A percentile compares a stretch with the other conserved stretches of the same genome.
These are phyloP conservation scores for Agapornis roseicollis DNA, from an alignment of 2,113 vertebrate species.

Conservation along the genomic window DNA sequence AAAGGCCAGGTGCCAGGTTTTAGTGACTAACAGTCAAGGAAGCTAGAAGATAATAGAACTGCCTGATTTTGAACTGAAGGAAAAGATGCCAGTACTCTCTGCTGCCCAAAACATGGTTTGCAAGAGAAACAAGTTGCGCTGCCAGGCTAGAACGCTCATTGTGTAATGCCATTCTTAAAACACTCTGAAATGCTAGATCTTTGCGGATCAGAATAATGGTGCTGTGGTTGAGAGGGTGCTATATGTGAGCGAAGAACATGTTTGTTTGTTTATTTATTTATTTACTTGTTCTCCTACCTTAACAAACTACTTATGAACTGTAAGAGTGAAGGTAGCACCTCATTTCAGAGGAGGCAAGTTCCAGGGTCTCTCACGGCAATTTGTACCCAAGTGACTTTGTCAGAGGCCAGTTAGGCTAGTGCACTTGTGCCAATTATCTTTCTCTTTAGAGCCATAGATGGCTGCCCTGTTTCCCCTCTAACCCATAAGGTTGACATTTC, in stretches of 20 bases:
- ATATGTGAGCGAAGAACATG: neutral
- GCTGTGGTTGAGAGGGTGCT: neutral
- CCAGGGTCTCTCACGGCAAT: neutral
- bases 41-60: neutral
- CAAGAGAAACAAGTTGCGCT: neutral
- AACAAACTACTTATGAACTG: neutral
- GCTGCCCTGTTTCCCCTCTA: neutral
- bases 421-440: neutral
- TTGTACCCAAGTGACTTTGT: neutral
- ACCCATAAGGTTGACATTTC: neutral
- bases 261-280: neutral
- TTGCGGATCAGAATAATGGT: accelerated
- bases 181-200: neutral
- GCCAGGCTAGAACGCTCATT: neutral
- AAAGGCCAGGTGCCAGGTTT: neutral
- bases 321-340: neutral
- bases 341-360: neutral
- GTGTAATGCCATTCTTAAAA: neutral
- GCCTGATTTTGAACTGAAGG: neutral
- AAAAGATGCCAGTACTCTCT: neutral
- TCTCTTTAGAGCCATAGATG: neutral
- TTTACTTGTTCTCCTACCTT: neutral
- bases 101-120: neutral
- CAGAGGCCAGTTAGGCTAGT: neutral
- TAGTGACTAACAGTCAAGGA: neutral